Evolutionary conservation across 2,113 vertebrate genomes (phyloP), one percentile per base, ranked within the genome.

Genomic region (Entelurus aequoreus): DNA sequence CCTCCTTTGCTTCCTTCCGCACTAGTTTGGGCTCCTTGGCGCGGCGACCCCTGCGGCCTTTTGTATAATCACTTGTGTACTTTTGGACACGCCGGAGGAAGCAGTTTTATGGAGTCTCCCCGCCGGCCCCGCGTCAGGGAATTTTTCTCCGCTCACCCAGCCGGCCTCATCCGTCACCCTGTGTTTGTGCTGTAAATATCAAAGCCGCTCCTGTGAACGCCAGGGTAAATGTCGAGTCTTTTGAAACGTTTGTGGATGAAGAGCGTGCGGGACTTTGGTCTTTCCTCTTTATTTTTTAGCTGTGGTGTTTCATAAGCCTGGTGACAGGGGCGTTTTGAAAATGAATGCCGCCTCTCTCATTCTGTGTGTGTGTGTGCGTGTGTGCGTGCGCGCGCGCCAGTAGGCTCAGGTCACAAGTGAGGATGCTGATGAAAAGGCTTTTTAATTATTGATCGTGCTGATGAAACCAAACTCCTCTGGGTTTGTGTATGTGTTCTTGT

Each of bases 391-490:
- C 63, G 48, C 66, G 65, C 76, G 75, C 80, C 79, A 85, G 62
- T 72, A 68, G 83, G 62, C 68, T 56, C 35, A 2, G 66, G 72
- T 82, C 78, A 84, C 86, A 86, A 86, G 78, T 82, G 81, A 78
- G 68, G 77, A 68, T 79, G 21, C 63, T 82, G 84, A 86, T 86
- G 84, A 84, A 84, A 81, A 79, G 62, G 28, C 36, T 5, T 77
- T 83, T 92, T 74, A 89, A 92, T 88, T 81, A 91, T 92, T 90
- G 87, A 91, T 90, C 59, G 68, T 81, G 71, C 46, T 77, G 83
- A 89, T 88, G 85, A 86, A 87, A 88, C 76, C 55, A 4, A 69
- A 84, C 70, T 80, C 80, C 72, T 80, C 13, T 1, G 68, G 69
- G 69, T 75, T 65, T 42, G 28, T 21, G 56, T 42, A 4, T 60